These are phyloP conservation scores for Shargacucullia verbasci DNA, from an alignment of 2,888 invertebrate genomes.

Conservation along the genomic window DNA sequence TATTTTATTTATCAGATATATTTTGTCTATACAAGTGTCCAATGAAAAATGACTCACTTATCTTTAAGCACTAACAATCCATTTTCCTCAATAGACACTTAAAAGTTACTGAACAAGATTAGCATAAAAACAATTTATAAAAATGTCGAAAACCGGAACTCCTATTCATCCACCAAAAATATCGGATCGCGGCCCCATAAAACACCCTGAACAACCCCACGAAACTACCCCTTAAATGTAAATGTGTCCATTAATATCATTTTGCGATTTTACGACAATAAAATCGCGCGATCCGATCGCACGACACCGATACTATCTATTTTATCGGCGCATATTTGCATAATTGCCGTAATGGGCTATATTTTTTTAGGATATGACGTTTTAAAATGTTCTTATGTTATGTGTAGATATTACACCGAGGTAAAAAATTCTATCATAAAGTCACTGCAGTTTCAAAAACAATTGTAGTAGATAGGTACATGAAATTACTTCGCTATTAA, in stretches of 20 bases:
- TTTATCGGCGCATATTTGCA: constrained; percentile 77
- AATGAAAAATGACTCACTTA: not conserved
- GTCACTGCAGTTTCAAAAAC: no score
- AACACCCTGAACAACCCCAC: constrained; percentile 34
- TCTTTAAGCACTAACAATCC: not conserved
- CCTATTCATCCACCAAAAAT: constrained; percentile 36
- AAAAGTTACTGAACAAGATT: constrained; percentile 23
- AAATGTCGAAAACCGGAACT: constrained; percentile 32
- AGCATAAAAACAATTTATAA: constrained; percentile 38
- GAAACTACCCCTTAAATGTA: constrained; percentile 72
- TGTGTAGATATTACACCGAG: no score
- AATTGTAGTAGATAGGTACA: no score
- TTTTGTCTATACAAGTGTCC: not conserved
- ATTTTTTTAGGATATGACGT: constrained; percentile 48
- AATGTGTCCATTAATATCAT: constrained; percentile 80
- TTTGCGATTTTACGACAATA: constrained; percentile 75
- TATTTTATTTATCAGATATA: no score
- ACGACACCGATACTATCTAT: constrained; percentile 72
- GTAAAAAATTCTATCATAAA: no score
- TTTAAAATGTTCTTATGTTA: constrained; percentile 28
- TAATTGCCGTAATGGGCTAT: constrained; percentile 71
- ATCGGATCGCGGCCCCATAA: constrained; percentile 33
- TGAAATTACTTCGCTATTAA: no score
- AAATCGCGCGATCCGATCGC: constrained; percentile 77
- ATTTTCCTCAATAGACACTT: constrained; percentile 16